Conservation (phyloP, 2,113 vertebrate species). For the Fulica atra region DNA sequence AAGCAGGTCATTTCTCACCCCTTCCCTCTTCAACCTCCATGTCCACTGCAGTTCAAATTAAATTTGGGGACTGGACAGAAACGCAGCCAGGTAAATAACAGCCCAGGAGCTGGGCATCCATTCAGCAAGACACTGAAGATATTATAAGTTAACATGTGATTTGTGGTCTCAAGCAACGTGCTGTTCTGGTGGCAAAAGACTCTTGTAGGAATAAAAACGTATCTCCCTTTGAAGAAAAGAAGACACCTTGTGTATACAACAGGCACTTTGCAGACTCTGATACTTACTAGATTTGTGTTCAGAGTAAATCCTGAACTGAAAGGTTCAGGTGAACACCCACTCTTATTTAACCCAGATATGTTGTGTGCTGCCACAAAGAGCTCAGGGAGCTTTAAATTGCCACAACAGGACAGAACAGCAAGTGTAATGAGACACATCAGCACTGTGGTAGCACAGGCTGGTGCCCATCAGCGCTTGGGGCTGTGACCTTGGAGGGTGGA, state of each 20-base stretch:
- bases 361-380: neutral
- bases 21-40: neutral
- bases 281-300: neutral
- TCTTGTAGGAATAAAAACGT: neutral
- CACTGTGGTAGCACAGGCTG: fast-evolving
- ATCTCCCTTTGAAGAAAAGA: neutral
- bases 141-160: neutral
- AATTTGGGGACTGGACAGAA: neutral
- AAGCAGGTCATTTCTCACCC: neutral
- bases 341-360: neutral
- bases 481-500: neutral
- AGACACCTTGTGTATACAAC: neutral
- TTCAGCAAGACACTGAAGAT: neutral
- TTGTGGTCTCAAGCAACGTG: neutral
- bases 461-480: neutral
- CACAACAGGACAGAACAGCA: neutral
- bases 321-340: neutral
- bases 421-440: neutral
- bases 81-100: neutral
- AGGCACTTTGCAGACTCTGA: neutral
- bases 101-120: neutral
- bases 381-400: neutral
- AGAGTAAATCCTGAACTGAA: neutral
- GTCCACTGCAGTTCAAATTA: neutral
- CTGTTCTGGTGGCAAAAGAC: neutral